Evolutionary conservation across 2,888 invertebrate species (phyloP), one percentile per base, ranked within the genome.

Genomic region (Drosophila longiperda): DNA sequence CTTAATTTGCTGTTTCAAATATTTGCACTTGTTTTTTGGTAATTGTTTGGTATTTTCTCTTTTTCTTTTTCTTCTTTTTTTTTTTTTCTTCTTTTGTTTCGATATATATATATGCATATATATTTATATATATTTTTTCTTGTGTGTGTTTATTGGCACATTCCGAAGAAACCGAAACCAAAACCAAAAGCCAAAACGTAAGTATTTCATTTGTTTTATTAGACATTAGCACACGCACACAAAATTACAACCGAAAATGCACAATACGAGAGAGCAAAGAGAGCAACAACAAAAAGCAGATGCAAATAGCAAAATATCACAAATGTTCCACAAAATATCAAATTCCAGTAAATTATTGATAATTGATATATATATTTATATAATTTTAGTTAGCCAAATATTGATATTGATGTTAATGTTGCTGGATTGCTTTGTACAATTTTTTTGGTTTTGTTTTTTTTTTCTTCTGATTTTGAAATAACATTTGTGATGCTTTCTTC

Each of bases 201-300:
- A 67, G 40, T 67, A 64, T 69, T 50, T 75, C 58, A 50, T 63
- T 66, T 3, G 26, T 78, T 74, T 73, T 79, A 58, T 87, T 71
- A 72, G 84, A 89, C 91, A 90, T 93, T 92, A 93, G 93, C 93
- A 93, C 93, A 93, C 93, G 93, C 92, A 92, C 92, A 92, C 90
- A 91, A 88, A 87, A 83, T 85, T 87, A 82, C 89, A 89, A 89
- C 87, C 90, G 83, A 66, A 82, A 85, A 82, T 80, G 77, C 74
- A 81, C 80, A 78, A 76, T 87, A 89, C 84, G 81, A 78, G 80
- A 78, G 77, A 82, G 68, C 55, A 70, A 82, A 87, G 74, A 50
- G 45, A 48, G 78, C 49, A 42, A 70, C 49, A 38, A 55, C 45
- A 72, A 58, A 63, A 4, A 23, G 20, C 49, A 48, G 57, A 49